phyloP scores from a whole-genome alignment of 2,888 invertebrate genomes.

The Sympetrum striolatum region DNA sequence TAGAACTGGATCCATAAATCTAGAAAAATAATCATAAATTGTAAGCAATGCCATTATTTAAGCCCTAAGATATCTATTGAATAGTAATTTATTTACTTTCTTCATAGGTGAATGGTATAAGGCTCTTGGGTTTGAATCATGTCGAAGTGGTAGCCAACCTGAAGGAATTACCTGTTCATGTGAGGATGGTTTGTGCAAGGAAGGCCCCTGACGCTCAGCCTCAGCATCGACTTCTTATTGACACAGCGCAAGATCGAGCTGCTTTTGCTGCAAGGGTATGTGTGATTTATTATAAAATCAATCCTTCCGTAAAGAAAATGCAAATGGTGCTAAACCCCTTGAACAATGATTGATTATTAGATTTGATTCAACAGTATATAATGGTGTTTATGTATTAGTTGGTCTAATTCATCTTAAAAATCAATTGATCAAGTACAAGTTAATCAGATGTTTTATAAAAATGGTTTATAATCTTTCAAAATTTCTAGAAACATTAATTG shows the following conservation, averaged over 20 bases:
- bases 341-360: too few relatives aligned
- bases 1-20: too few relatives aligned
- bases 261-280: conserved; percentile 77
- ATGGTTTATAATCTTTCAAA: too few relatives aligned
- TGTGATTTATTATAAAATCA: conserved; percentile 37
- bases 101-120: conserved; percentile 85
- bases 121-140: conserved; percentile 90
- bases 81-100: neutral
- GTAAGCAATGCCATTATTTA: neutral
- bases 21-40: too few relatives aligned
- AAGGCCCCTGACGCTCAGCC: conserved; percentile 62
- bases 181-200: conserved; percentile 89
- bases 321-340: too few relatives aligned
- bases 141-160: conserved; percentile 92
- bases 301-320: too few relatives aligned
- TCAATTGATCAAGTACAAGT: too few relatives aligned
- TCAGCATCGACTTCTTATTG: conserved; percentile 70
- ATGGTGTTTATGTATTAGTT: too few relatives aligned
- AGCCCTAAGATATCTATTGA: neutral
- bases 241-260: conserved; percentile 79
- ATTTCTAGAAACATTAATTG: too few relatives aligned
- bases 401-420: too few relatives aligned
- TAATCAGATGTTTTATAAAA: too few relatives aligned
- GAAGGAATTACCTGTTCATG: conserved; percentile 88
- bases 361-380: too few relatives aligned